Evolutionary conservation across 2,797 vertebrate species (phyloP).

Genomic region (Scolopax rusticola): DNA sequence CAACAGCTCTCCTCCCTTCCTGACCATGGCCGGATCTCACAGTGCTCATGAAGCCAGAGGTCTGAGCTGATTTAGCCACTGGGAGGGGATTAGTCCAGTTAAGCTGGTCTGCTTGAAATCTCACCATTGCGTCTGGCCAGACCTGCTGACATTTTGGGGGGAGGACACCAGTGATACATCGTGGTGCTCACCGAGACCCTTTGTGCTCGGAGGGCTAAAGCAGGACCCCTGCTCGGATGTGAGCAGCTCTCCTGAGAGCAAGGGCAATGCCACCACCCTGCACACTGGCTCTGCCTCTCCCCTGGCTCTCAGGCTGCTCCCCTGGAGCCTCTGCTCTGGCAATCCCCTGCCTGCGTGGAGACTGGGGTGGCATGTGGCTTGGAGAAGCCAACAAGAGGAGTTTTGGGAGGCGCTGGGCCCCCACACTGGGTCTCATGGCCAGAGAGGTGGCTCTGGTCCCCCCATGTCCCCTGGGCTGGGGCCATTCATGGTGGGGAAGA

Average conservation of each 20-base stretch:
- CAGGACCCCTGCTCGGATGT: not conserved
- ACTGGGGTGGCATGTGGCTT: not conserved
- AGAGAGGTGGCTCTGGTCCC: not conserved
- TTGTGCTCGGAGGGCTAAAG: not conserved
- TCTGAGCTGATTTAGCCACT: not conserved
- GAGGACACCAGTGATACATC: not conserved
- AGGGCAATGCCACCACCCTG: not conserved
- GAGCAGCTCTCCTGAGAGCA: not conserved
- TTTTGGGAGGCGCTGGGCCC: not conserved
- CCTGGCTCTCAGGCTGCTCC: not conserved
- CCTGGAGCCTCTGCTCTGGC: not conserved
- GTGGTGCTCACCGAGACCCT: not conserved
- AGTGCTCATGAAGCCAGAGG: fast-evolving
- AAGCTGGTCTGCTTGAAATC: not conserved
- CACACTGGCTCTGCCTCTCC: not conserved
- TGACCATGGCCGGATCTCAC: fast-evolving
- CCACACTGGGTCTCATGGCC: not conserved
- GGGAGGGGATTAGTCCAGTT: not conserved
- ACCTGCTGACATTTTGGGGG: fast-evolving
- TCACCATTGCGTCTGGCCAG: fast-evolving
- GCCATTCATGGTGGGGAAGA: fast-evolving
- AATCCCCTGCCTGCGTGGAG: not conserved
- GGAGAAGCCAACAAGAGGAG: not conserved
- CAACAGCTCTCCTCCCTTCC: not conserved
- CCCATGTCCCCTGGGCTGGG: fast-evolving